Percentiles rank a stretch among this genome's conserved stretches.
phyloP scores from a whole-genome alignment of 1,140 invertebrate genomes.

The Zaprionus inermis region DNA sequence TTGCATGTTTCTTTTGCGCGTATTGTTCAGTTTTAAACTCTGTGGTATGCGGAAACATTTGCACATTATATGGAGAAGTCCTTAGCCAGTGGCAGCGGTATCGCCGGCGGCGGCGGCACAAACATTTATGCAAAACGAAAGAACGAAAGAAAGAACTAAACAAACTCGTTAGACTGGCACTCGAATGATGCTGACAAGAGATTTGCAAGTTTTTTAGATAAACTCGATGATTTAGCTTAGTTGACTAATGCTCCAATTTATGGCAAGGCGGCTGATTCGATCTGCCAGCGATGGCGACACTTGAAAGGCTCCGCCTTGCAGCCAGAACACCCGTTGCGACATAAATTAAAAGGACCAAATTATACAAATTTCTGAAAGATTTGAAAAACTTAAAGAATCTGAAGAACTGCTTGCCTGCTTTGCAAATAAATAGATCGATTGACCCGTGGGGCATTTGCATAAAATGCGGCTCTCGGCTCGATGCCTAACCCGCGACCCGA shows the following conservation, averaged over 20 bases:
- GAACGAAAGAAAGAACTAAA: conserved; percentile 65
- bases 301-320: conserved; percentile 51
- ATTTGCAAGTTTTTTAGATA: conserved; percentile 59
- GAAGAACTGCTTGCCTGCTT: conserved; percentile 39
- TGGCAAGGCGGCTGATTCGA: conserved; percentile 55
- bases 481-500: conserved; percentile 6
- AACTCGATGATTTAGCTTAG: conserved; percentile 60
- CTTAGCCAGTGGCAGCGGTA: conserved; percentile 30
- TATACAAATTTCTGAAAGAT: background rate
- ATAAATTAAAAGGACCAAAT: conserved; percentile 49
- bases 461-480: conserved; percentile 53
- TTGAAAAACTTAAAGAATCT: background rate
- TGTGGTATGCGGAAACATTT: conserved; percentile 70
- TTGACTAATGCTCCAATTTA: conserved; percentile 75
- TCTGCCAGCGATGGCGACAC: conserved; percentile 36
- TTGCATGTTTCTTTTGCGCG: conserved; percentile 58
- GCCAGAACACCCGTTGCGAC: conserved; percentile 17
- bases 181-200: conserved; percentile 2
- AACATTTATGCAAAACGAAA: conserved; percentile 71
- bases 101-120: conserved; percentile 42
- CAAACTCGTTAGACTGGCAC: conserved; percentile 59
- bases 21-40: conserved; percentile 49
- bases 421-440: conserved; percentile 63
- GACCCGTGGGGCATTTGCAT: conserved; percentile 59
- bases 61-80: conserved; percentile 40